Base-by-base conservation (phyloP, 2,888 invertebrate genomes). In the Perizoma affinitatum region DNA sequence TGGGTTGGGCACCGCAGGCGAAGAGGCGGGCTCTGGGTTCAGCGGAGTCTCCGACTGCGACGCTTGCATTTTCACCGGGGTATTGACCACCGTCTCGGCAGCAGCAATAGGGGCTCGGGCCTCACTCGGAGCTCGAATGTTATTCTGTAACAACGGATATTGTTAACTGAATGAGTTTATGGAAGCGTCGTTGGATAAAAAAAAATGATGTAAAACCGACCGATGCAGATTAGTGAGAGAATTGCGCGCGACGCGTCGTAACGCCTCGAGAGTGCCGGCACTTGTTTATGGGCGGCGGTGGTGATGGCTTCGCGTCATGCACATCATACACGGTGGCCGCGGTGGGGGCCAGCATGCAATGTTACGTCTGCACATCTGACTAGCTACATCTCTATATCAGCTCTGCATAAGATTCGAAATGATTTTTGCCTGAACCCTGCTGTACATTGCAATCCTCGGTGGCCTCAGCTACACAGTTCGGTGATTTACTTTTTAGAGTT, bases 51-150 rank as follows among this genome's bases (percentile, higher is more conserved):
- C 80, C 58, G 92, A 87, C 66, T 91, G 88, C 63, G 92, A 84
- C 63, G 93, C 85, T 80, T 90, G 93, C 87, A 92, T 92, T 71
- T 88, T 93, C 65, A 88, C 84, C 53, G 93, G 89, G 49, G 93
- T 88, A 74, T 93, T 92, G 61, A 87, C 81, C 65, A 89, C 83
- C 67, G 88, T 88, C 78, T 93, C 94, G 57, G 93, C 92, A 72
- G 93, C 88, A 68, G 93, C 94, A 74, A 94, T 93, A 61, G 94
- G 93, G 69, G 93, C 90, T 63, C 87, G 83, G 57, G 86, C 80
- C 72, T 92, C 92, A 79, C 86, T 90, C 58, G 82, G 78, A 54
- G 86, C 81, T 67, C 87, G 83, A 71, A 82, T 83, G 86, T 83
- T 90, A 63, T 84, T 78, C 93, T 93, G 86, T 68, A 88, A 88